Evolutionary conservation across 2,113 vertebrate genomes (phyloP), one percentile per base, ranked within the genome.

Genomic region (Eupsittula cactorum): DNA sequence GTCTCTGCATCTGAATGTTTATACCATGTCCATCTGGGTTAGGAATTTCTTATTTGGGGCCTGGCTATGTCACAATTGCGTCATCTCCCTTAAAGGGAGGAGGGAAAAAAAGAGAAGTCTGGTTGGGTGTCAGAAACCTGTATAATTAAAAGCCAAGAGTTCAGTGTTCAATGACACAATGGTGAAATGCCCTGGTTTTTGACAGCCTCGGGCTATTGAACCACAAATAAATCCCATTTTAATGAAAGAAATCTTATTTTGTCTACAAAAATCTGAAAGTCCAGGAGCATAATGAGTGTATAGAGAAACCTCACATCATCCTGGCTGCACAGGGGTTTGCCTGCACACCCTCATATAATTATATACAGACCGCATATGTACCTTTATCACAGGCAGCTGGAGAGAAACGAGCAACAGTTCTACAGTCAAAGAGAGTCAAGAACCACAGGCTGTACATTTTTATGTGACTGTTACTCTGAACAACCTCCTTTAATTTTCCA

Each of bases 341-440:
- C 90, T 95, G 95, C 92, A 96, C 63, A 91, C 88, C 64, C 94
- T 90, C 87, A 90, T 94, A 95, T 97, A 97, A 97, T 97, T 96
- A 97, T 92, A 86, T 84, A 96, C 95, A 97, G 95, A 95, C 71
- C 2, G 14, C 96, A 94, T 96, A 92, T 93, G 91, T 88, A 96
- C 89, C 92, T 97, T 97, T 97, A 97, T 97, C 96, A 86, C 96
- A 96, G 96, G 97, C 96, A 97, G 96, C 96, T 97, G 97, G 95
- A 92, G 91, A 95, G 88, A 97, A 97, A 97, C 8, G 91, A 97
- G 97, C 94, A 95, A 93, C 89, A 81, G 90, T 78, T 89, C 90
- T 86, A 87, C 88, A 93, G 92, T 95, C 96, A 97, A 96, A 96
- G 62, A 77, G 93, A 96, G 96, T 96, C 95, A 96, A 93, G 90